These are phyloP conservation scores for Adelphocoris suturalis DNA, from an alignment of 2,888 invertebrate genomes.

Conservation along the genomic window DNA sequence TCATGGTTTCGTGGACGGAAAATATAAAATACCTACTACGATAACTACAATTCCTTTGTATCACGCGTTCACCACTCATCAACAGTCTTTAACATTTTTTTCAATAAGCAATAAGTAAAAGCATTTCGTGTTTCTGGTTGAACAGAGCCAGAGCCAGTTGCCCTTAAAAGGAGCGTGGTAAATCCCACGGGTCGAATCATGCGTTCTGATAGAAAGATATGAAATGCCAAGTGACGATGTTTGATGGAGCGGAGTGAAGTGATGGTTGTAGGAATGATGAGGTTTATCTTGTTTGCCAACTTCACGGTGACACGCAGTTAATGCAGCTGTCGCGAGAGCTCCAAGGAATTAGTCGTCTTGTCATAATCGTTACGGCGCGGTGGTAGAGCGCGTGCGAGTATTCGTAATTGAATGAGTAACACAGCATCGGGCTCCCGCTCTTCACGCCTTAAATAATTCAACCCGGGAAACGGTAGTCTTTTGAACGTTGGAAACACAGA, in stretches of 20 bases:
- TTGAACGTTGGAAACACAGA: neutral
- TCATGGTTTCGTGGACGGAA: too few relatives aligned
- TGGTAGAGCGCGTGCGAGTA: neutral
- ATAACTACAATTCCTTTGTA: too few relatives aligned
- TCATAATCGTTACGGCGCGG: conserved; percentile 19
- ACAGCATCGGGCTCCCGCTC: neutral
- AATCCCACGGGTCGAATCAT: neutral
- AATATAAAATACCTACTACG: too few relatives aligned
- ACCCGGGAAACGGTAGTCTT: neutral
- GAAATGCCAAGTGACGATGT: conserved; percentile 18
- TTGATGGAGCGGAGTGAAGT: neutral
- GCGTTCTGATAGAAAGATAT: neutral
- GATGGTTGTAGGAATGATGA: conserved; percentile 5
- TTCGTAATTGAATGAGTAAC: neutral
- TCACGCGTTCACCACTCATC: too few relatives aligned
- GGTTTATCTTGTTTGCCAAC: conserved; percentile 6
- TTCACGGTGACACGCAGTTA: conserved; percentile 20
- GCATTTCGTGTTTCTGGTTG: too few relatives aligned
- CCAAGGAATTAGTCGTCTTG: conserved; percentile 25
- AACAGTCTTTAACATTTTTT: too few relatives aligned
- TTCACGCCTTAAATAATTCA: neutral
- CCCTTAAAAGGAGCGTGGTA: too few relatives aligned
- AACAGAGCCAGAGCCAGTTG: too few relatives aligned
- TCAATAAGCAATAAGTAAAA: too few relatives aligned
- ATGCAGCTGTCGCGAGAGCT: conserved; percentile 21